A percentile compares a stretch with the other conserved stretches of the same genome.
Evolutionary conservation across 1,140 invertebrate species (phyloP).

Genomic region (Bombus sylvicola): DNA sequence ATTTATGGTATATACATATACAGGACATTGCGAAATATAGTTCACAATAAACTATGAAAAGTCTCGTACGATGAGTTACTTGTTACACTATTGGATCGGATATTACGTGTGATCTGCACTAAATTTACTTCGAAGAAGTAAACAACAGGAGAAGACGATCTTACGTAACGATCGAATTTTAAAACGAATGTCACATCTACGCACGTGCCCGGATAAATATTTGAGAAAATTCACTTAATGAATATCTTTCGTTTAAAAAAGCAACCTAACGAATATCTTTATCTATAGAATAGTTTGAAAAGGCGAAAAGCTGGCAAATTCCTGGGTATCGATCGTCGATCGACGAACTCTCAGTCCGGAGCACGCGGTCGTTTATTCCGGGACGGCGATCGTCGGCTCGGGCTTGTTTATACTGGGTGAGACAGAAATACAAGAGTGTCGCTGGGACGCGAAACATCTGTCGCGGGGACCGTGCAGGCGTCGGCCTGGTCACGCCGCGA

Average conservation of each 20-base stretch:
- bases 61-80: neutral
- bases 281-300: neutral
- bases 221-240: too few species aligned
- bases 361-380: constrained; percentile 72
- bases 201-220: too few species aligned
- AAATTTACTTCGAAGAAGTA: neutral
- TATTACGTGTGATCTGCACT: neutral
- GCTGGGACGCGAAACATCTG: constrained; percentile 77
- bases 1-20: neutral
- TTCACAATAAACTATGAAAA: neutral
- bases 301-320: neutral
- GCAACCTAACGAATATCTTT: neutral
- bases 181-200: too few species aligned
- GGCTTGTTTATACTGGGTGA: constrained; percentile 79
- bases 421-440: constrained; percentile 81
- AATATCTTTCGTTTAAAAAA: too few species aligned
- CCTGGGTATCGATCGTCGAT: constrained; percentile 26
- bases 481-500: constrained; percentile 56
- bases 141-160: neutral
- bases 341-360: constrained; percentile 30
- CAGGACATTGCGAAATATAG: neutral
- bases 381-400: constrained; percentile 77
- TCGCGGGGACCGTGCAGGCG: constrained; percentile 67
- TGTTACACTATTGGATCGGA: too few species aligned
- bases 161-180: neutral